Evolutionary conservation across 2,888 invertebrate genomes (phyloP).

Genomic region (Pollenia griseotomentosa): DNA sequence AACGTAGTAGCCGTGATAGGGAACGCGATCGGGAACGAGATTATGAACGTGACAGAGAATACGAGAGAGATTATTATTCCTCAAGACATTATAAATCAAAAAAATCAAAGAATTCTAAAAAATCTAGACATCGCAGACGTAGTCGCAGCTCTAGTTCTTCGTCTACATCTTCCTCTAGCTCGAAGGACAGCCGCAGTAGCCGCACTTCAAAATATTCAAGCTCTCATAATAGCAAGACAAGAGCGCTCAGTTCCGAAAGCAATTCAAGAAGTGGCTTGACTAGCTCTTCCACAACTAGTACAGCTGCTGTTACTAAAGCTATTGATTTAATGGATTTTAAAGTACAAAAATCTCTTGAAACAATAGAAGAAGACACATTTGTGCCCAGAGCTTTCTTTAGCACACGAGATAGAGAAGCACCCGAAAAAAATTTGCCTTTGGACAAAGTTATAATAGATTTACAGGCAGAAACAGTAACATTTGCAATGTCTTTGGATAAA

Average conservation of each 20-base stretch:
- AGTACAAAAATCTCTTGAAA: conserved; percentile 86
- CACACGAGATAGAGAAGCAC: conserved; percentile 87
- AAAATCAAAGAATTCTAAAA: conserved; percentile 80
- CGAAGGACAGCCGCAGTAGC: conserved; percentile 73
- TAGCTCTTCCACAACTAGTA: conserved; percentile 34
- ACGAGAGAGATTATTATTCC: conserved; percentile 61
- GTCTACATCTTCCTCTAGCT: conserved; percentile 76
- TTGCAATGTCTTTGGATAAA: conserved; percentile 84
- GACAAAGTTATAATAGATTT: conserved; percentile 89
- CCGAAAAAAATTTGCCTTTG: conserved; percentile 80
- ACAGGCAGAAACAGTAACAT: conserved; percentile 88
- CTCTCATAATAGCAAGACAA: conserved; percentile 76
- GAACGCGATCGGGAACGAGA: conserved; percentile 76
- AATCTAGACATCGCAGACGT: conserved; percentile 78
- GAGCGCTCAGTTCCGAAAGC: conserved; percentile 78
- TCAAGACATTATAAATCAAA: conserved; percentile 79
- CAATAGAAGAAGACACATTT: conserved; percentile 89
- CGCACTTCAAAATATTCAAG: conserved; percentile 77
- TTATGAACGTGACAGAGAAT: conserved; percentile 55
- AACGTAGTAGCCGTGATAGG: conserved; percentile 76
- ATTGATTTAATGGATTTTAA: conserved; percentile 79
- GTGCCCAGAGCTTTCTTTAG: conserved; percentile 86
- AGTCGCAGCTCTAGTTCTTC: conserved; percentile 80
- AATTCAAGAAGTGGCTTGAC: conserved; percentile 73
- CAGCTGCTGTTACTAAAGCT: conserved; percentile 71